Conservation (phyloP, 2,113 vertebrate genomes). For the Pheucticus melanocephalus region DNA sequence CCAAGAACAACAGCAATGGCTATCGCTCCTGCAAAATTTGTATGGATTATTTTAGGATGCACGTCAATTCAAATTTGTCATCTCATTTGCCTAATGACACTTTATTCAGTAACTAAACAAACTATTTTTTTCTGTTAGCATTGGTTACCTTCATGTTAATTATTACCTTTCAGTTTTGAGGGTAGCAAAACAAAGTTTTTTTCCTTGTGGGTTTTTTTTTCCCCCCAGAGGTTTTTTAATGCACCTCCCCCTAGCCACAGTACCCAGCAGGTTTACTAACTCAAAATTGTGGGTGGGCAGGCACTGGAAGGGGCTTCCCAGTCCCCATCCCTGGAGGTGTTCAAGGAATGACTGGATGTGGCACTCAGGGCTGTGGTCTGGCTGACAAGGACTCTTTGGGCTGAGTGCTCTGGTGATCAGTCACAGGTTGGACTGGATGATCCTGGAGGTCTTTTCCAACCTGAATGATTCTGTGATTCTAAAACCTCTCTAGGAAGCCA, state of each 20-base stretch:
- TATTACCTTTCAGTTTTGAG: neutral
- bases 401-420: neutral
- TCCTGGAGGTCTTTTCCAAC: neutral
- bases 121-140: neutral
- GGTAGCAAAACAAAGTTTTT: neutral
- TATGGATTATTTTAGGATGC: neutral
- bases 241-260: neutral
- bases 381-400: too few species aligned
- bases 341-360: neutral
- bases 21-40: neutral
- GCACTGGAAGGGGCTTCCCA: neutral
- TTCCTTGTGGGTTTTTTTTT: neutral
- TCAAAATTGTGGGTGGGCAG: neutral
- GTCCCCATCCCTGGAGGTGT: neutral
- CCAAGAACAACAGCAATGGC: neutral
- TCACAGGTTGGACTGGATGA: neutral
- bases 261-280: neutral
- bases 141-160: neutral
- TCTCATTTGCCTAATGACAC: neutral
- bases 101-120: neutral
- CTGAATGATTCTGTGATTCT: neutral
- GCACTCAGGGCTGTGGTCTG: neutral
- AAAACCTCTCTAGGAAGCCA: neutral
- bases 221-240: neutral
- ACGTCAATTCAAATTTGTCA: constrained; percentile 1